Percentiles rank a stretch among this genome's conserved stretches.
Conservation (phyloP, 2,888 invertebrate species). For the Drosophila emarginata region DNA sequence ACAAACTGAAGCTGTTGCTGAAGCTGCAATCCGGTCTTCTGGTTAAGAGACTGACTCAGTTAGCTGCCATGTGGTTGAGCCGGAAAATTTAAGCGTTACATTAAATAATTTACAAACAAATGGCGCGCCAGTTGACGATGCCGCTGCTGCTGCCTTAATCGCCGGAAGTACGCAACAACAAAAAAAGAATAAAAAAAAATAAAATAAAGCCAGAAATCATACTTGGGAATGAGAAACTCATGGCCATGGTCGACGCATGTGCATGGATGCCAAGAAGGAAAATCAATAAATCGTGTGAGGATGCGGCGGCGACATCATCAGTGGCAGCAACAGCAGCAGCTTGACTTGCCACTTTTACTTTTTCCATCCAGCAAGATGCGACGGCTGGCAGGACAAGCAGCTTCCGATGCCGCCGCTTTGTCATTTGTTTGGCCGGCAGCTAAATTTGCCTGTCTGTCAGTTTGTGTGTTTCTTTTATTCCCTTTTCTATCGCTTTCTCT, state of each 20-base stretch:
- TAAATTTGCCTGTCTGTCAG: slow-evolving; percentile 61
- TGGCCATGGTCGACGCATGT: slow-evolving; percentile 66
- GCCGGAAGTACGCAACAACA: slow-evolving; percentile 65
- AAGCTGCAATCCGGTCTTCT: slow-evolving; percentile 19
- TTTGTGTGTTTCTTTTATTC: slow-evolving; percentile 19
- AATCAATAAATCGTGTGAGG: slow-evolving; percentile 75
- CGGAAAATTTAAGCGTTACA: slow-evolving; percentile 78
- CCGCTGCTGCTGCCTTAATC: slow-evolving; percentile 58
- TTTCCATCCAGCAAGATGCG: slow-evolving; percentile 48
- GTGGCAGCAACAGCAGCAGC: neutral
- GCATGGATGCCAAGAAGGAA: slow-evolving; percentile 67
- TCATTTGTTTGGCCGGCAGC: slow-evolving; percentile 75
- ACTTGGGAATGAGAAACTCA: slow-evolving; percentile 23
- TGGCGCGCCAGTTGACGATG: slow-evolving; percentile 53
- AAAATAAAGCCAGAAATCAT: slow-evolving; percentile 1
- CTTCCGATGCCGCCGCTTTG: slow-evolving; percentile 68
- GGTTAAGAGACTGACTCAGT: slow-evolving; percentile 29
- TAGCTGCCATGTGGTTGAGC: slow-evolving; percentile 49
- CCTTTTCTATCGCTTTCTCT: slow-evolving; percentile 15
- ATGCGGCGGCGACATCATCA: slow-evolving; percentile 22
- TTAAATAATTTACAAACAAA: slow-evolving; percentile 79
- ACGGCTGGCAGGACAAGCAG: slow-evolving; percentile 72
- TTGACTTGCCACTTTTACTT: slow-evolving; percentile 71
- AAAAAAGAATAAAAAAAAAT: slow-evolving; percentile 7
- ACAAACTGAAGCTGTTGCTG: slow-evolving; percentile 24